Conservation (phyloP, 2,797 vertebrate genomes). For the Falco rusticolus region DNA sequence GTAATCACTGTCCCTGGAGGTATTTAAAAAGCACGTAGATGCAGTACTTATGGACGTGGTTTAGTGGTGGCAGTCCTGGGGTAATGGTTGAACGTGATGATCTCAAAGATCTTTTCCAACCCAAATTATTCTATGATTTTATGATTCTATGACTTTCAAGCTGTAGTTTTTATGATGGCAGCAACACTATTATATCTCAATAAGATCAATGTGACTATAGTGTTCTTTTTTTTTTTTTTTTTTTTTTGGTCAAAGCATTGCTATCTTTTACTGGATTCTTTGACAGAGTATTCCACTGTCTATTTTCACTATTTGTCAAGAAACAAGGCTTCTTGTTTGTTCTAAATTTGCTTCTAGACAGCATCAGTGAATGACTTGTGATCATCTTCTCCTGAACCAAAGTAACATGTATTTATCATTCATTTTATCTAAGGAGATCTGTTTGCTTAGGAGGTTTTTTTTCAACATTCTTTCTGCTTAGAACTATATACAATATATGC, state of each 20-base stretch:
- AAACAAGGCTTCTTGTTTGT: neutral
- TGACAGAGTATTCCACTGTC: neutral
- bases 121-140: no score
- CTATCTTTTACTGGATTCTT: neutral
- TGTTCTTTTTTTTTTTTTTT: neutral
- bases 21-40: no score
- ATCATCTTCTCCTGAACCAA: neutral
- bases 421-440: neutral
- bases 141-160: neutral
- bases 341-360: neutral
- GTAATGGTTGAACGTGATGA: no score
- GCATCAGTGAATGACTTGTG: neutral
- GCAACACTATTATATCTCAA: neutral
- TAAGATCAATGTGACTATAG: neutral
- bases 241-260: neutral
- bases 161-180: neutral
- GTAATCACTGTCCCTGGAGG: no score
- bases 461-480: neutral
- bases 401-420: neutral
- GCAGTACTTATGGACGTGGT: no score
- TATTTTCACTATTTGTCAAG: neutral
- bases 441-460: neutral
- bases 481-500: neutral
- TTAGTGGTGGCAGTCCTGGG: no score
- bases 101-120: no score